Conservation (phyloP, 2,797 vertebrate genomes). For the Channa striata region DNA sequence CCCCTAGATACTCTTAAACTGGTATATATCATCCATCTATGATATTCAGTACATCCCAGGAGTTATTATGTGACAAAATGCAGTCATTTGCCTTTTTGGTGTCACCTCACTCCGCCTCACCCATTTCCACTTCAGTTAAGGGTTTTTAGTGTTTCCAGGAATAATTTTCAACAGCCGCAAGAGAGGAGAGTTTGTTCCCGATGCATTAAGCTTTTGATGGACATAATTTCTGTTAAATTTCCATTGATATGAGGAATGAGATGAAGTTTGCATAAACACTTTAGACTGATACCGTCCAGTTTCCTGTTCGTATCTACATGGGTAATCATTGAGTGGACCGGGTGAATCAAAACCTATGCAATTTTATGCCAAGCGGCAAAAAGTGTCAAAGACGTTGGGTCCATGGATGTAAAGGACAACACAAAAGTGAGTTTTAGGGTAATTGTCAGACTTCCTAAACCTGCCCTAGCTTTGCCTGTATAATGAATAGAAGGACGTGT, state of each 20-base stretch:
- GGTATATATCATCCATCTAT: conserved; percentile 41
- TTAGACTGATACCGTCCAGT: too few relatives aligned
- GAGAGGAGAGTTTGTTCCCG: conserved; percentile 15
- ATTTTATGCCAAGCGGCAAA: too few relatives aligned
- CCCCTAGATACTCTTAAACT: conserved; percentile 27
- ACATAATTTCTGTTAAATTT: conserved; percentile 2
- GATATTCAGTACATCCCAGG: conserved; percentile 16
- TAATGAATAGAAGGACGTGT: too few relatives aligned
- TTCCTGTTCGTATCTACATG: neutral
- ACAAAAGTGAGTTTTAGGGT: too few relatives aligned
- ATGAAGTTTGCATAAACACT: neutral
- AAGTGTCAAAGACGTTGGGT: too few relatives aligned
- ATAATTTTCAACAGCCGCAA: conserved; percentile 36
- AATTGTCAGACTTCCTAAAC: too few relatives aligned
- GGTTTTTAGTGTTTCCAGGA: conserved; percentile 39
- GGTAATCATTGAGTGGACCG: too few relatives aligned
- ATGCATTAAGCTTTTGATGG: conserved; percentile 18
- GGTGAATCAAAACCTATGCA: too few relatives aligned
- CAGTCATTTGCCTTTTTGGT: conserved; percentile 40
- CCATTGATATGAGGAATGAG: neutral
- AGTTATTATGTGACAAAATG: conserved; percentile 38
- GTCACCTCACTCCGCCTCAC: conserved; percentile 27
- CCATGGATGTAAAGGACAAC: too few relatives aligned
- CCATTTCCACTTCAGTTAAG: conserved; percentile 52
- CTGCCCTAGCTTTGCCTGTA: too few relatives aligned